phyloP scores from a whole-genome alignment of 2,888 invertebrate genomes.

The Drosophila mayaguana region DNA sequence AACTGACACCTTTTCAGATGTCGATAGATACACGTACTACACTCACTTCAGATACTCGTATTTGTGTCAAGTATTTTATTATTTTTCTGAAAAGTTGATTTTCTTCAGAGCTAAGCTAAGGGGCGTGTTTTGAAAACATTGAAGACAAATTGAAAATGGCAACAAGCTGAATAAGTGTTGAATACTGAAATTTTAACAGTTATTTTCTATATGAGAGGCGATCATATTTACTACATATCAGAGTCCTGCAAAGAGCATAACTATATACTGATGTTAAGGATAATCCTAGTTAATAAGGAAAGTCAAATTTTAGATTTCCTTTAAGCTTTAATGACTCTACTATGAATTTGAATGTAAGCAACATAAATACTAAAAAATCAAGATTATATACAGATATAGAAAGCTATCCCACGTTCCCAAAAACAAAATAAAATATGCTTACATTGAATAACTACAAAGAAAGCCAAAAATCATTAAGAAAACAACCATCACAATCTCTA shows the following conservation, averaged over 20 bases:
- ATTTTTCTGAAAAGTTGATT: conserved; percentile 24
- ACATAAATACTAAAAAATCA: background rate
- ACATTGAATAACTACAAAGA: conserved; percentile 47
- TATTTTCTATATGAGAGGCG: background rate
- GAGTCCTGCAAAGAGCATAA: background rate
- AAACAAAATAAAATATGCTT: conserved; percentile 29
- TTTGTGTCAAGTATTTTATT: conserved; percentile 30
- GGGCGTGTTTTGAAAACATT: background rate
- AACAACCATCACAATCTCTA: conserved; percentile 53
- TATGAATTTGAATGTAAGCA: too few relatives aligned
- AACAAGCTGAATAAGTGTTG: too few relatives aligned
- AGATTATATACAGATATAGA: background rate
- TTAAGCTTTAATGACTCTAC: background rate
- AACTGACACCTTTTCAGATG: conserved; percentile 69
- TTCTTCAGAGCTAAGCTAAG: conserved; percentile 12
- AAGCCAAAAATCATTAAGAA: conserved; percentile 70
- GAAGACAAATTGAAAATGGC: background rate
- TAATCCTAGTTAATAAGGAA: background rate
- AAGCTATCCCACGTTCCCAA: conserved; percentile 73
- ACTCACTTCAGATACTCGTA: conserved; percentile 48
- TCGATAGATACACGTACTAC: conserved; percentile 46
- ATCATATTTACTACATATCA: background rate
- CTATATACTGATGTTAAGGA: background rate
- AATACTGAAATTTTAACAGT: background rate
- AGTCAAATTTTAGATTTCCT: too few relatives aligned